phyloP scores from a whole-genome alignment of 2,797 vertebrate genomes.

The Oryzias dopingdopingensis region DNA sequence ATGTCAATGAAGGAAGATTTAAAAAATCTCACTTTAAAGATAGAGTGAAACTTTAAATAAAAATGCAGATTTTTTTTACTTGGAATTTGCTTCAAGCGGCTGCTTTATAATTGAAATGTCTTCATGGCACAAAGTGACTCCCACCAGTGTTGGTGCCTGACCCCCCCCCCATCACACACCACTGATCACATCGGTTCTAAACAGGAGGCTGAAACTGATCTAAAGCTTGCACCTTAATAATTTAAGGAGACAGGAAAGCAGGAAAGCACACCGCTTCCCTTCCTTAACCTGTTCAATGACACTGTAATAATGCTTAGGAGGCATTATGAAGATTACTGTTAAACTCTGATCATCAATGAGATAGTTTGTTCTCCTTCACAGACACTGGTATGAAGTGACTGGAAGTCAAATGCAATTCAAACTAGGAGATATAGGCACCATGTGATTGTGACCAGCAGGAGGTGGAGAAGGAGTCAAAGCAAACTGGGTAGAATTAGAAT shows the following conservation, averaged over 20 bases:
- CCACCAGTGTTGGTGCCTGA: conserved; percentile 7
- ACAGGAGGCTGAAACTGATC: conserved; percentile 58
- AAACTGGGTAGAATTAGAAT: conserved; percentile 39
- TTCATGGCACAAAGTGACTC: conserved; percentile 9
- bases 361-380: conserved; percentile 1
- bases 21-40: too few relatives aligned
- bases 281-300: conserved; percentile 31
- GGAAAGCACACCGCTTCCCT: conserved; percentile 16
- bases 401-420: conserved; percentile 22
- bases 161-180: conserved; percentile 55
- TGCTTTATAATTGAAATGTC: not conserved
- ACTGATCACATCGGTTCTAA: conserved; percentile 62
- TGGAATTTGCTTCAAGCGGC: not conserved
- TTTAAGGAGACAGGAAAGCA: conserved; percentile 57
- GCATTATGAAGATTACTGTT: conserved; percentile 1
- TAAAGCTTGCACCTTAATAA: conserved; percentile 70
- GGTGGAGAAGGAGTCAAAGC: conserved; percentile 45
- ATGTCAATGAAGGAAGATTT: too few relatives aligned
- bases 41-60: too few relatives aligned
- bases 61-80: too few relatives aligned
- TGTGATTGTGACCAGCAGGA: conserved; percentile 24
- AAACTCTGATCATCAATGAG: not conserved
- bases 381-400: conserved; percentile 1
- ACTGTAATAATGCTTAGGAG: conserved; percentile 24
- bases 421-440: conserved; percentile 13